Base-by-base conservation (phyloP, 2,888 invertebrate genomes). In the Chromoteleia sp. region DNA sequence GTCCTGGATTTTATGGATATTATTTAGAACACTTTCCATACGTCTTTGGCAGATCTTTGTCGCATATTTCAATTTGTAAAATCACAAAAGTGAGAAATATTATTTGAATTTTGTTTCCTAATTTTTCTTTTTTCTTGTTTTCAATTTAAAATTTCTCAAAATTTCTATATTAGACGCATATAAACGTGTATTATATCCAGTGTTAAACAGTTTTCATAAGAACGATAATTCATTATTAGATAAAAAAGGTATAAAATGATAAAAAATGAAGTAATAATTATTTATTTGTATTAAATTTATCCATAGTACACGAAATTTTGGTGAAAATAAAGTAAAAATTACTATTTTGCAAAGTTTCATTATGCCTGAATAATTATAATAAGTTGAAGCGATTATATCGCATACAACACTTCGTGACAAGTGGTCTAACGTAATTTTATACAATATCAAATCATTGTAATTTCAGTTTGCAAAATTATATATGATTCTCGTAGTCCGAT, bases 331-430 rank as follows among this genome's bases (percentile, higher is more conserved):
- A 8, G 2, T 39, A 12, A 2, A 39, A 5, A 12, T 8, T 10
- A 14, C 2, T 39, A 12, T 39, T 39, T 39, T 14, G 12, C 39
- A 39, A 39, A 39, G 14, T 39, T n/a, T 0, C 1, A 39, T 5
- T n/a, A 12, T 2, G 12, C 3, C 39, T 12, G 39, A 39, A 12
- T 39, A 39, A 39, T 39, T n/a, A 14, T 14, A 12, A 12, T 14
- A 39, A 39, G 6, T 39, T 39, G 12, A 39, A 12, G 39, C 1
- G 39, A 39, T 12, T 5, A 14, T 12, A 14, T 12, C 6, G 5
- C 39, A 10, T 39, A 39, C 6, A 63, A 63, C 21, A 63, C 36
- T 48, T 50, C 14, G 36, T 21, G 50, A 63, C 63, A 36, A 19
- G 19, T 8, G 29, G 63, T 50, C 30, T 63, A 48, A 15, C 33